Percentiles rank a stretch among this genome's conserved stretches.
Evolutionary conservation across 2,888 invertebrate species (phyloP).

Genomic region (Phlogophora meticulosa): DNA sequence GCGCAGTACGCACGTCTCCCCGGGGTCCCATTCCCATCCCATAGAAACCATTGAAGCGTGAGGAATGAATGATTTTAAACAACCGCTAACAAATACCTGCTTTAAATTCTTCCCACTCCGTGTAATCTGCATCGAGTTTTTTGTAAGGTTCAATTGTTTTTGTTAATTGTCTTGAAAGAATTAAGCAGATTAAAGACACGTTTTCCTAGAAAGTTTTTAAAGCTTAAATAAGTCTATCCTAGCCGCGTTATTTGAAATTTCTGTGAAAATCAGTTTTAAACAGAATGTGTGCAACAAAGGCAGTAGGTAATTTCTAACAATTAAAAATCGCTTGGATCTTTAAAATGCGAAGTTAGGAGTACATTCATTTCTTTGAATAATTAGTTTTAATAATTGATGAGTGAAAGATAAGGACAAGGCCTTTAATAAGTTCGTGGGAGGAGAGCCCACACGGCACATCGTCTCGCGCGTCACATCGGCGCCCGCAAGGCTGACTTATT

Average conservation of each 20-base stretch:
- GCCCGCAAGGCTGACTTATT: slow-evolving; percentile 74
- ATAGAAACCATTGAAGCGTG: slow-evolving; percentile 83
- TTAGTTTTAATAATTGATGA: slow-evolving; percentile 44
- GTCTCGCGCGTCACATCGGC: slow-evolving; percentile 63
- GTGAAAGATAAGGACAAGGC: slow-evolving; percentile 66
- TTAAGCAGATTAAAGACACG: slow-evolving; percentile 4
- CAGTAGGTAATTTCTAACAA: slow-evolving; percentile 6
- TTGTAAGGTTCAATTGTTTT: slow-evolving; percentile 56
- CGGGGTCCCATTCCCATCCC: slow-evolving; percentile 76
- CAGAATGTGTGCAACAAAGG: neutral
- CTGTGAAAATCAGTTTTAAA: neutral
- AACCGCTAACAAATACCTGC: slow-evolving; percentile 79
- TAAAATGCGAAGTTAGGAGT: neutral
- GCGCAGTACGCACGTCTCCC: slow-evolving; percentile 79
- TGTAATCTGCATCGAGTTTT: slow-evolving; percentile 66
- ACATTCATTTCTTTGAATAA: slow-evolving; percentile 5
- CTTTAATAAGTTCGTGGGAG: slow-evolving; percentile 65
- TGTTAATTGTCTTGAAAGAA: slow-evolving; percentile 20
- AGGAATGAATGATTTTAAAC: slow-evolving; percentile 85
- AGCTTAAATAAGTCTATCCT: neutral
- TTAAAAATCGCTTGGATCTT: neutral
- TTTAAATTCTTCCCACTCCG: slow-evolving; percentile 76
- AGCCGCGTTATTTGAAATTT: neutral
- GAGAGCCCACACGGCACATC: slow-evolving; percentile 68
- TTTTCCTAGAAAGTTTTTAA: slow-evolving; percentile 15